Conservation (phyloP, 2,888 invertebrate genomes). For the Itoplectis maculator region DNA sequence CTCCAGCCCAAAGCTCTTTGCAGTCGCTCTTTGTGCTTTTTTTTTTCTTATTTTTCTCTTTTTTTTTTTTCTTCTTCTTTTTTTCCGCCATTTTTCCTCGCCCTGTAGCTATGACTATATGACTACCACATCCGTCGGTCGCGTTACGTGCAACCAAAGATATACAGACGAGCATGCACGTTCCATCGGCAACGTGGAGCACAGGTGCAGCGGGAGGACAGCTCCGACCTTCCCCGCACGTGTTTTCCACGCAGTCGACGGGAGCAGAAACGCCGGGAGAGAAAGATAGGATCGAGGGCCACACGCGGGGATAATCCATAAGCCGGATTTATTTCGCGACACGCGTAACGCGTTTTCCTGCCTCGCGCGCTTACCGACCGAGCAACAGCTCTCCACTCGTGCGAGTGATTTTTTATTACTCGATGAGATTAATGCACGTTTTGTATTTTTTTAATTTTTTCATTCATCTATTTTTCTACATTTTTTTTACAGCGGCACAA, state of each 20-base stretch:
- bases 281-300: background rate
- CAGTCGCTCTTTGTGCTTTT: background rate
- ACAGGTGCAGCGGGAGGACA: constrained; percentile 3
- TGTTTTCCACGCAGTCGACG: background rate
- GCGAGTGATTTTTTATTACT: no score
- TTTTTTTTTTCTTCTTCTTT: background rate
- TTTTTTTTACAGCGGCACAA: no score
- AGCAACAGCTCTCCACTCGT: no score
- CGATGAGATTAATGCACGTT: no score
- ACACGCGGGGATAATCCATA: constrained; percentile 37
- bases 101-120: background rate
- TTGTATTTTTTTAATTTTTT: no score
- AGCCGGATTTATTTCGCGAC: constrained; percentile 36
- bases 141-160: constrained; percentile 1
- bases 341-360: constrained; percentile 9
- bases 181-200: background rate
- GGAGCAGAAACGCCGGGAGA: constrained; percentile 9
- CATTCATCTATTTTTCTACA: no score
- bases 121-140: no score
- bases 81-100: background rate
- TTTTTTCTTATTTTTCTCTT: background rate
- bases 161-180: no score
- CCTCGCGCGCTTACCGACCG: background rate
- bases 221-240: constrained; percentile 1
- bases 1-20: background rate